Evolutionary conservation across 2,113 vertebrate genomes (phyloP).

Genomic region (Symphodus melops): DNA sequence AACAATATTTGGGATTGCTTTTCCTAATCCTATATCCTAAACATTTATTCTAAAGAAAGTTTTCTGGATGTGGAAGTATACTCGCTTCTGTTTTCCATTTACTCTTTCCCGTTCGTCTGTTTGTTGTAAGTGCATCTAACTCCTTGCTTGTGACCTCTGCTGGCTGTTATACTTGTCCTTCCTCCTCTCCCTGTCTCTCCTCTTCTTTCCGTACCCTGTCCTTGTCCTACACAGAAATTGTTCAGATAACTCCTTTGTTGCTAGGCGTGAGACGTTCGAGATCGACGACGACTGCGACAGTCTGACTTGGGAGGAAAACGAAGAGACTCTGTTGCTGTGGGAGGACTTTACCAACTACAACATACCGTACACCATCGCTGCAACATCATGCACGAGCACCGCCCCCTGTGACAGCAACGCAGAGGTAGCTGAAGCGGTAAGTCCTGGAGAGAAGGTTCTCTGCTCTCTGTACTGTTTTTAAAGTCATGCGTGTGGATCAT

Average conservation of each 20-base stretch:
- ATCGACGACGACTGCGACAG: conserved; percentile 97
- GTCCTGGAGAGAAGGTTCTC: conserved; percentile 24
- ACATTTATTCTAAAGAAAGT: background rate
- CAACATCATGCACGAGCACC: conserved; percentile 13
- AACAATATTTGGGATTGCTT: background rate
- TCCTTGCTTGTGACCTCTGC: conserved; percentile 46
- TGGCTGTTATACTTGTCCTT: conserved; percentile 54
- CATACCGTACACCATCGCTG: conserved; percentile 70
- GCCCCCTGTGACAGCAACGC: conserved; percentile 67
- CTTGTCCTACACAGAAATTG: conserved; percentile 74
- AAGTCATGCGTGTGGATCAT: conserved; percentile 14
- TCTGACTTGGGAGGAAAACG: conserved; percentile 97
- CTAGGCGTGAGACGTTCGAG: conserved; percentile 94
- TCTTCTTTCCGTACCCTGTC: conserved; percentile 25
- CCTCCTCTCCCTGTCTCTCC: conserved; percentile 38
- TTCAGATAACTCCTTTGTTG: conserved; percentile 80
- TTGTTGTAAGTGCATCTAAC: conserved; percentile 15
- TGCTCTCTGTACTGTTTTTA: conserved; percentile 1
- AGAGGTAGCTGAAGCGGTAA: conserved; percentile 83
- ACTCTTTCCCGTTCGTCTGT: conserved; percentile 1
- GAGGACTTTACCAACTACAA: conserved; percentile 98
- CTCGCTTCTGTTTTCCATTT: background rate
- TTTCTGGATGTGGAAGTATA: background rate
- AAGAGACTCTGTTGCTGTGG: conserved; percentile 95
- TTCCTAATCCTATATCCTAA: conserved; percentile 1